A percentile compares a stretch with the other conserved stretches of the same genome.
Conservation (phyloP, 2,113 vertebrate species). For the Ctenomys sociabilis region DNA sequence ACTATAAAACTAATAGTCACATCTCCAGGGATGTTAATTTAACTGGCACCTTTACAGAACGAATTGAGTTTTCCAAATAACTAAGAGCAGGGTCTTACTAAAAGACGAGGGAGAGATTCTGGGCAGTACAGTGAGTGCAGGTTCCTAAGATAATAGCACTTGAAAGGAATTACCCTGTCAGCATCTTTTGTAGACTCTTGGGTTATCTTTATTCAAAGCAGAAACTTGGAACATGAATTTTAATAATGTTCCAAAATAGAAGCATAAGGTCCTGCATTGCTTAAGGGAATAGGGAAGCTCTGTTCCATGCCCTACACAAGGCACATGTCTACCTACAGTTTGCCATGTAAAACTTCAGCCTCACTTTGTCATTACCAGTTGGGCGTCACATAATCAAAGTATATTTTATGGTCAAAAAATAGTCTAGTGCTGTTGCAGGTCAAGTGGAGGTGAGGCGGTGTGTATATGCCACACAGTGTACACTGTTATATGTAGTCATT, state of each 20-base stretch:
- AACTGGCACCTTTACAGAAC: constrained; percentile 1
- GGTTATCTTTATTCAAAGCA: constrained; percentile 50
- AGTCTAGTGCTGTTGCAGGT: background rate
- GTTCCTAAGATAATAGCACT: constrained; percentile 36
- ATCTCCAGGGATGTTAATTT: constrained; percentile 22
- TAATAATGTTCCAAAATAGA: constrained; percentile 41
- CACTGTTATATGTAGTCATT: background rate
- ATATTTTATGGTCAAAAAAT: background rate
- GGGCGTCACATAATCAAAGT: background rate
- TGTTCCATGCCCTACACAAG: background rate
- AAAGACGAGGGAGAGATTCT: background rate
- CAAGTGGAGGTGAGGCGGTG: background rate
- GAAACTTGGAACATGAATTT: constrained; percentile 60
- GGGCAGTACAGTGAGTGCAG: background rate
- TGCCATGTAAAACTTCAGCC: background rate
- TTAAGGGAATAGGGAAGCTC: background rate
- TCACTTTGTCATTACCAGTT: constrained; percentile 27
- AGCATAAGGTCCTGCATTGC: background rate
- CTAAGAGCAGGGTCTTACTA: background rate
- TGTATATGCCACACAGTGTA: background rate
- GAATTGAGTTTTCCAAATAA: constrained; percentile 37
- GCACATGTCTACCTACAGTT: background rate
- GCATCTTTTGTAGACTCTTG: background rate
- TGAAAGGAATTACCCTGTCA: constrained; percentile 16
- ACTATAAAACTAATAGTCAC: background rate